phyloP scores from a whole-genome alignment of 2,888 invertebrate species.

The Drosophila ezoana region DNA sequence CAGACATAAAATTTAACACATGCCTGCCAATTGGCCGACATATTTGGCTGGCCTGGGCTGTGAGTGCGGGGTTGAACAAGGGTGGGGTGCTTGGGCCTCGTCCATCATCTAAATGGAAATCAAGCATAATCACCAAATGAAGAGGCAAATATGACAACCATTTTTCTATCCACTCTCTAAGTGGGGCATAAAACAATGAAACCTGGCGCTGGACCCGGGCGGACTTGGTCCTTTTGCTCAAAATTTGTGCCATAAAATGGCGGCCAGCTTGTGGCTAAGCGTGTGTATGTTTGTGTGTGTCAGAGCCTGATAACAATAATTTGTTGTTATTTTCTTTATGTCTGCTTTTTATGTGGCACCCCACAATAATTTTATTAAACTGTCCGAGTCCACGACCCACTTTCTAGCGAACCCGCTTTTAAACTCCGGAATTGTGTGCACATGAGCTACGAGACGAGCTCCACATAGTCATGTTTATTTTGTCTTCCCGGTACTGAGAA shows the following conservation, averaged over 20 bases:
- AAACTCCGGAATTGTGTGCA: constrained; percentile 1
- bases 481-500: neutral
- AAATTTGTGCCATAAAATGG: constrained; percentile 36
- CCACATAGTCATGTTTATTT: constrained; percentile 3
- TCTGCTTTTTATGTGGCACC: constrained; percentile 46
- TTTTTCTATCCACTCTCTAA: constrained; percentile 36
- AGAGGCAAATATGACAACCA: constrained; percentile 54
- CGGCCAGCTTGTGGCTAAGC: neutral
- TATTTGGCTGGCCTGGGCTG: neutral
- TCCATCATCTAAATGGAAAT: constrained; percentile 76
- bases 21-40: constrained; percentile 24
- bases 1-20: constrained; percentile 32
- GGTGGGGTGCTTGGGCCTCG: constrained; percentile 25
- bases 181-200: constrained; percentile 50
- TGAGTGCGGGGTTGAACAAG: constrained; percentile 9
- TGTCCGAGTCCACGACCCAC: constrained; percentile 24
- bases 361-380: constrained; percentile 56
- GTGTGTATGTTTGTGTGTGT: constrained; percentile 26
- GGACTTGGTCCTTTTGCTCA: constrained; percentile 2
- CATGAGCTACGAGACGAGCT: neutral
- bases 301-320: constrained; percentile 59
- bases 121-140: constrained; percentile 70
- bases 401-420: neutral
- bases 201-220: constrained; percentile 23
- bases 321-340: constrained; percentile 36